Evolutionary conservation across 2,113 vertebrate genomes (phyloP), one percentile per base, ranked within the genome.

Genomic region (Sceloporus tristichus): DNA sequence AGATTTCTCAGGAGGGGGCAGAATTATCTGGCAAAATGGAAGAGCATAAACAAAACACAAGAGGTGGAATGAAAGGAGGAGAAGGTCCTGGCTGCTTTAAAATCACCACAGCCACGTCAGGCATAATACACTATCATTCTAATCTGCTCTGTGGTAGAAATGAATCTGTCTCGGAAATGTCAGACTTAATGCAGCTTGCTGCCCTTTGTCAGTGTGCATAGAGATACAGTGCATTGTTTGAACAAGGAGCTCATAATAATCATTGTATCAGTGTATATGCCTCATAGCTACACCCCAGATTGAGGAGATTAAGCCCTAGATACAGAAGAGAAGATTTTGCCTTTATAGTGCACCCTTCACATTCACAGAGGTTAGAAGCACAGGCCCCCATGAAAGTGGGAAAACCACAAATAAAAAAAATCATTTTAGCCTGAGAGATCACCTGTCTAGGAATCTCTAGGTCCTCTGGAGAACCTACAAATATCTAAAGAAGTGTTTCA

Each of bases 11-110:
- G 1, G 91, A 23, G 56, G 34, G 59, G 65, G 62, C 85, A 70
- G 85, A 70, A 86, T 86, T 86, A 86, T 53, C 85, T 86, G 54
- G 48, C 76, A 53, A 23, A 79, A 19, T 86, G 85, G 68, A 86
- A 29, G 62, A 66, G 21, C 34, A 79, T 70, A 86, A 86, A 85
- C 74, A 66, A 76, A 79, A 70, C 68, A 74, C 38, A 86, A 53
- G 0, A 18, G 85, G 40, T 42, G 27, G 56, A 27, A 86, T 70
- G 42, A 34, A 70, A 70, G 40, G 23, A 56, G 14, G 48, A 86
- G 53, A 21, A 4, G 19, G 85, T 38, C 76, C 76, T 38, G 76
- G 83, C 42, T 54, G 74, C 77, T 86, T 70, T 79, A 70, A 70
- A 85, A 56, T 86, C 18, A 70, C 18, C 62, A 70, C 19, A 38